Evolutionary conservation across 1,140 invertebrate genomes (phyloP).

Genomic region (Latrodectus geometricus): DNA sequence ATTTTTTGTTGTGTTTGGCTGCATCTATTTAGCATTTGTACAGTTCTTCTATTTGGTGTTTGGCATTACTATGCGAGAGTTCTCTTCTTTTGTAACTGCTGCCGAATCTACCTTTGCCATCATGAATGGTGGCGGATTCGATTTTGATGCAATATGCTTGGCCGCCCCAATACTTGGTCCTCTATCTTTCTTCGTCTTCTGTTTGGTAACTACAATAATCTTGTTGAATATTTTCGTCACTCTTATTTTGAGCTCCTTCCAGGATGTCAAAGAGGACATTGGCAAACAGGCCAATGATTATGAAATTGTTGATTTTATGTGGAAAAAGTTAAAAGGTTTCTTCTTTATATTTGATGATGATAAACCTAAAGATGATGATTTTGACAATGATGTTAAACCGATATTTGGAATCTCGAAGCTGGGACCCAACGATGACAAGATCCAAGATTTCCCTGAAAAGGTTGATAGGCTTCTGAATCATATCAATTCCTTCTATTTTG

Average conservation of each 20-base stretch:
- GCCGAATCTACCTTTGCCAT: slow-evolving; percentile 71
- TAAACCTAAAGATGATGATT: slow-evolving; percentile 45
- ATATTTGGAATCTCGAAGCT: slow-evolving; percentile 23
- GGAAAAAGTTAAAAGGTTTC: slow-evolving; percentile 68
- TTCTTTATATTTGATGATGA: slow-evolving; percentile 60
- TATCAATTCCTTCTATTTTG: slow-evolving; percentile 70
- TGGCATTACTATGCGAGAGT: slow-evolving; percentile 68
- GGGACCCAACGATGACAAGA: slow-evolving; percentile 62
- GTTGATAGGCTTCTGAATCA: slow-evolving; percentile 70
- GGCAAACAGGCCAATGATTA: slow-evolving; percentile 70
- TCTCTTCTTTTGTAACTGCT: slow-evolving; percentile 71
- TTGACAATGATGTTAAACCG: slow-evolving; percentile 44
- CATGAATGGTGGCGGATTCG: slow-evolving; percentile 74
- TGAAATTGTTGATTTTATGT: slow-evolving; percentile 71
- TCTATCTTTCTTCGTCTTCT: slow-evolving; percentile 72
- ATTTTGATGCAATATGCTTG: slow-evolving; percentile 71
- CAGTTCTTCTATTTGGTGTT: slow-evolving; percentile 73
- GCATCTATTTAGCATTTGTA: slow-evolving; percentile 69
- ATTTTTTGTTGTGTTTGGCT: slow-evolving; percentile 68
- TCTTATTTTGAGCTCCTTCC: slow-evolving; percentile 73
- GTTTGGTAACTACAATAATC: slow-evolving; percentile 72
- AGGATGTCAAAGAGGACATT: slow-evolving; percentile 67
- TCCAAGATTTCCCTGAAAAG: slow-evolving; percentile 69
- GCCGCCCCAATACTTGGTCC: slow-evolving; percentile 71
- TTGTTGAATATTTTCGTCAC: slow-evolving; percentile 75